Percentiles rank a stretch among this genome's conserved stretches.
Evolutionary conservation across 2,888 invertebrate species (phyloP).

Genomic region (Anticlea derivata): DNA sequence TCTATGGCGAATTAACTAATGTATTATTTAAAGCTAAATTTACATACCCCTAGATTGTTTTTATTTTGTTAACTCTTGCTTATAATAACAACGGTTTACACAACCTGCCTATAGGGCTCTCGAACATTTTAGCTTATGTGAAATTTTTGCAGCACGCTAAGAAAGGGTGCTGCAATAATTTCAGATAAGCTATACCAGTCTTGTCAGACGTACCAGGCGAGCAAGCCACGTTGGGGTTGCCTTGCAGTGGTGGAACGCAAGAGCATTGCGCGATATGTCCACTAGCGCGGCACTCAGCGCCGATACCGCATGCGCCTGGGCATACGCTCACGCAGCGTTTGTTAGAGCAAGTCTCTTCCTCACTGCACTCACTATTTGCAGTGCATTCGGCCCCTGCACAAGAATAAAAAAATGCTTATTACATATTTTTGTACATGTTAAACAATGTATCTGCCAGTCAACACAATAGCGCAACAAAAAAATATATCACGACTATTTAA

Average conservation of each 20-base stretch:
- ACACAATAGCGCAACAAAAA: too few relatives aligned
- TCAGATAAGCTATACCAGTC: too few relatives aligned
- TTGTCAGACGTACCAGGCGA: slow-evolving; percentile 71
- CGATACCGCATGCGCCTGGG: slow-evolving; percentile 88
- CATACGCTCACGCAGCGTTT: slow-evolving; percentile 92
- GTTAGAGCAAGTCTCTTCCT: slow-evolving; percentile 88
- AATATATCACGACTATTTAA: too few relatives aligned
- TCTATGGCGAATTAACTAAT: background rate
- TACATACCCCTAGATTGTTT: too few relatives aligned
- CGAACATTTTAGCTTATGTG: too few relatives aligned
- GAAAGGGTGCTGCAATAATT: too few relatives aligned
- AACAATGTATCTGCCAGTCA: background rate
- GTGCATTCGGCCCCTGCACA: slow-evolving; percentile 84
- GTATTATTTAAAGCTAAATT: too few relatives aligned
- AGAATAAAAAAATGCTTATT: slow-evolving; percentile 1
- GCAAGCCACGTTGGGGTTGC: slow-evolving; percentile 93
- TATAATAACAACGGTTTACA: too few relatives aligned
- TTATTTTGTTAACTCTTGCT: too few relatives aligned
- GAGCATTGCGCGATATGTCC: slow-evolving; percentile 91
- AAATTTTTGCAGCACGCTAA: too few relatives aligned
- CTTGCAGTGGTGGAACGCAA: slow-evolving; percentile 89
- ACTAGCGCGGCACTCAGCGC: slow-evolving; percentile 90
- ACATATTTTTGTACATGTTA: too few relatives aligned
- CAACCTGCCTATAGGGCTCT: too few relatives aligned
- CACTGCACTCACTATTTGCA: slow-evolving; percentile 88